phyloP scores from a whole-genome alignment of 92 coral and sea anemone genomes.

The Epizoanthus ramosus region DNA sequence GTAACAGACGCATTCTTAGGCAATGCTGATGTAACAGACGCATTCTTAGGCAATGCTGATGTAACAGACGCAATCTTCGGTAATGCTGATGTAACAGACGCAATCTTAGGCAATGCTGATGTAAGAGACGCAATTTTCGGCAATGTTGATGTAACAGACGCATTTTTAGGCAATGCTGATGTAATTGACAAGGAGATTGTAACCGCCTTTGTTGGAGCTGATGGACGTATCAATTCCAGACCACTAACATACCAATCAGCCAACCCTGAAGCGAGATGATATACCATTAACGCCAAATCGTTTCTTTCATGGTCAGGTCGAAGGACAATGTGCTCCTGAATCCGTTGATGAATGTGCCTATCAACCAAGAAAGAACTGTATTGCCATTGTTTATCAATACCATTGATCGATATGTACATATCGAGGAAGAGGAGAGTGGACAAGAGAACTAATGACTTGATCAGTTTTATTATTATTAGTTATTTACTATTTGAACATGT shows the following conservation, averaged over 20 bases:
- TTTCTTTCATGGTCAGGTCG: conserved; percentile 9
- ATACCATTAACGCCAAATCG: conserved; percentile 36
- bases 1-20: too few relatives aligned
- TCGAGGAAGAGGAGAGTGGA: too few relatives aligned
- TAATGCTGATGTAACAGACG: too few relatives aligned
- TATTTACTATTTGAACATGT: too few relatives aligned
- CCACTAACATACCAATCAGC: conserved; percentile 48
- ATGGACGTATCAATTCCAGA: conserved; percentile 26
- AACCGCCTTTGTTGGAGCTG: conserved; percentile 38
- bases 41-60: conserved; percentile 9
- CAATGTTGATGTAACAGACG: too few relatives aligned
- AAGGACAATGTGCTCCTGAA: conserved; percentile 33
- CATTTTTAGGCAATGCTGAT: conserved; percentile 9
- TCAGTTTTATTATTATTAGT: too few relatives aligned
- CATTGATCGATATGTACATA: too few relatives aligned
- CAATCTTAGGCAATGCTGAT: too few relatives aligned
- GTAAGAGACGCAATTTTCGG: too few relatives aligned
- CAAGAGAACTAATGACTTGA: too few relatives aligned
- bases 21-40: too few relatives aligned
- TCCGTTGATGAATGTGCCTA: background rate
- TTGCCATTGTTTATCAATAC: too few relatives aligned
- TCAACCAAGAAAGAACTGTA: conserved; percentile 13
- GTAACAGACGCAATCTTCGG: conserved; percentile 47
- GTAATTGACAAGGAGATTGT: conserved; percentile 37
- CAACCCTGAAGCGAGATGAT: background rate